Evolutionary conservation across 1,140 invertebrate genomes (phyloP), one percentile per base, ranked within the genome.

Genomic region (Drosophila teissieri): DNA sequence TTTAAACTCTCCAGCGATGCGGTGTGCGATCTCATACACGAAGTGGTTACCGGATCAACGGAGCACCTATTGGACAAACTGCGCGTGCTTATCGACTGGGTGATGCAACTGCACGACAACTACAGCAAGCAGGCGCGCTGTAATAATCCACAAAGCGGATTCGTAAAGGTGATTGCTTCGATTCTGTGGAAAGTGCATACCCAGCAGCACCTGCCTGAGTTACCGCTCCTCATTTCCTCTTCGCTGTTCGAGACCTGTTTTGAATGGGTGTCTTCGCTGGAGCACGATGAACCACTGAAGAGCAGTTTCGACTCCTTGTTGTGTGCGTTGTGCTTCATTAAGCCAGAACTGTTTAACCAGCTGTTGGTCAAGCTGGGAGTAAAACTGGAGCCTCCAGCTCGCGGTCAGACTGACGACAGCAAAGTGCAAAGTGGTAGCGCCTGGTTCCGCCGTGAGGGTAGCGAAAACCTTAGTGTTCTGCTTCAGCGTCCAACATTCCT

Each of bases 241-340:
- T 94, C 96, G 31, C 84, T 97, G 4, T 96, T 96, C 78, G 95
- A 96, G 86, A 93, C 94, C 0, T 92, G 98, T 7, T 97, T 95
- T 85, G 93, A 95, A n/a, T 97, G 97, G 95, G 95, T 96, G 7
- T 93, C 94, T 15, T 92, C 93, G 4, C 93, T 96, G 45, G 94
- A 94, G 45, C 94, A 94, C 10, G 94, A 95, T 42, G 94, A 94
- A 24, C 94, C 95, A 1, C 92, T 98, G 42, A 98, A 98, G 93
- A 95, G 95, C 84, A 94, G 97, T 58, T 91, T 93, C 75, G 80
- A 95, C 93, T 94, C 95, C 78, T 94, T 97, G 5, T 92, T 98
- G 12, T 98, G 97, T 86, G 95, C 97, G 1, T 94, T 97, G 70
- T 98, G 97, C 90, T 96, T 95, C 90, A 96, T 97, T 31, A 94